Evolutionary conservation across 64 coral and sea anemone genomes (phyloP).

Genomic region (Actinia equina): DNA sequence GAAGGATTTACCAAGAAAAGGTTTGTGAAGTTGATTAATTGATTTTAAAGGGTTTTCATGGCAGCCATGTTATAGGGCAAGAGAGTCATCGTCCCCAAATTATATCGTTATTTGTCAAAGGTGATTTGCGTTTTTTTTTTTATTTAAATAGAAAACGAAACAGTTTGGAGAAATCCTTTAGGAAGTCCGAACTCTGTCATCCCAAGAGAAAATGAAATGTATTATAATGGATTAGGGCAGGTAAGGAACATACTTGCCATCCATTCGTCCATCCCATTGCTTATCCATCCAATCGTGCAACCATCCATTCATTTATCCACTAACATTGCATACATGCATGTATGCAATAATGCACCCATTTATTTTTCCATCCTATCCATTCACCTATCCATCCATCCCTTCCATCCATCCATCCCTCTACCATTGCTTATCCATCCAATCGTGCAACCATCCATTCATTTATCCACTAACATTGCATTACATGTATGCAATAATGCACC

Average conservation of each 20-base stretch:
- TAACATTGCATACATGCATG: too few species aligned
- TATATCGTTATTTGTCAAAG: neutral
- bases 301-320: neutral
- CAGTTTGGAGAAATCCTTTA: neutral
- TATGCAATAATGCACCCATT: too few species aligned
- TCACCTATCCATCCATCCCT: too few species aligned
- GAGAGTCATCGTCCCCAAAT: neutral
- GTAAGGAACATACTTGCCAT: neutral
- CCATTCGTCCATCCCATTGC: neutral
- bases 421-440: too few species aligned
- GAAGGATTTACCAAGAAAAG: constrained; percentile 32
- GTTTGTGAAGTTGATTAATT: neutral
- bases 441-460: neutral
- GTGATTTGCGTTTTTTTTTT: neutral
- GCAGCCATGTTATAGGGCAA: too few species aligned
- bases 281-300: neutral
- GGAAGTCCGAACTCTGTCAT: neutral
- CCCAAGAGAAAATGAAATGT: neutral
- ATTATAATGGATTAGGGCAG: neutral
- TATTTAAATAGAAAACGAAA: neutral
- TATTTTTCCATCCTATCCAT: too few species aligned
- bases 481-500: too few species aligned
- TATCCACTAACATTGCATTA: neutral
- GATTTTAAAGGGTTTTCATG: neutral
- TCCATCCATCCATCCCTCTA: neutral